Base-by-base conservation (phyloP, 1,140 invertebrate species). In the Heliconius hermathena region DNA sequence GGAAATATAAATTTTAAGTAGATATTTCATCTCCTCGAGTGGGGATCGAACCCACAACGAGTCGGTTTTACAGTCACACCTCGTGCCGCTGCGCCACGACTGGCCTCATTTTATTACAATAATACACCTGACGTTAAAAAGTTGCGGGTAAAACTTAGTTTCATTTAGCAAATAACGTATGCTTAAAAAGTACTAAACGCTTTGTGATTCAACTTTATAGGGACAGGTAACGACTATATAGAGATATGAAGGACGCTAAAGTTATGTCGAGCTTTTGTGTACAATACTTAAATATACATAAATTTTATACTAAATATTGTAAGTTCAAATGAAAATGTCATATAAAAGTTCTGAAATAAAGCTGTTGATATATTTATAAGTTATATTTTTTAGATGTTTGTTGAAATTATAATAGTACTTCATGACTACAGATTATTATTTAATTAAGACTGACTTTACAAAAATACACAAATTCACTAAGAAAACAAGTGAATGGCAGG, bases 151-250 rank as follows among this genome's bases (percentile, higher is more conserved):
- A 66, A 29, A 6, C 26, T 29, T 16, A 66, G 60, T 66, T 66
- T 29, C 13, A 26, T 66, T 66, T 26, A 29, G 22, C 26, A 66
- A 66, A 66, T 66, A 66, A 66, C n/a, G 26, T 66, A 66, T 66
- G 60, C 26, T 29, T 66, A 29, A 66, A 66, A 66, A 66, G 22
- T 66, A 66, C 60, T 66, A 66, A 66, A 66, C 60, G 60, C 13
- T 66, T 66, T 66, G 60, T 29, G 60, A 66, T 66, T 66, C 60
- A 66, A 66, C 60, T 13, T 66, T 66, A 66, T 66, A 66, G 60
- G 26, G 60, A 66, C 60, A 66, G 22, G 26, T 66, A 66, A 66
- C 60, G 22, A 66, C 60, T 60, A 22, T 22, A 60, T 22, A 66
- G 22, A 26, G 60, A 29, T 66, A 66, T 5, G 60, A 66, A 66